These are phyloP conservation scores for Drosophila differens DNA, from an alignment of 2,888 invertebrate genomes.

Conservation along the genomic window DNA sequence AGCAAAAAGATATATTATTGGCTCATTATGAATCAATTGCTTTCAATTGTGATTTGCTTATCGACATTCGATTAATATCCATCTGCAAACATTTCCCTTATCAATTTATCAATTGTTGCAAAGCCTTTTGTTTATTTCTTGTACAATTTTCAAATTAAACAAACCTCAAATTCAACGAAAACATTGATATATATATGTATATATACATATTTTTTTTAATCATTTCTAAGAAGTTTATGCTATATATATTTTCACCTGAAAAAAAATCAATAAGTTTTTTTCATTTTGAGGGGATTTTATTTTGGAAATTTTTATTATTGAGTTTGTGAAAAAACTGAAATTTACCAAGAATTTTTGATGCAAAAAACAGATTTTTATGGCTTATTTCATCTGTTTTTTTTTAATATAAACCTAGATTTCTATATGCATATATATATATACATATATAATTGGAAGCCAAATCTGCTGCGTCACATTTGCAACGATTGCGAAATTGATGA, in stretches of 20 bases:
- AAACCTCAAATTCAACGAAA: neutral
- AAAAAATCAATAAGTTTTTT: slow-evolving; percentile 50
- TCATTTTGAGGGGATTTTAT: slow-evolving; percentile 55
- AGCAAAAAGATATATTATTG: slow-evolving; percentile 30
- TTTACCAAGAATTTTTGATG: neutral
- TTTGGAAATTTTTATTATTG: neutral
- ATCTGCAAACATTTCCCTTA: slow-evolving; percentile 9
- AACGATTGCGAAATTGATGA: slow-evolving; percentile 1
- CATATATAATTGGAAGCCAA: neutral
- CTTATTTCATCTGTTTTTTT: neutral
- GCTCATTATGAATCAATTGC: slow-evolving; percentile 47
- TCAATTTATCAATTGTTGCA: slow-evolving; percentile 9
- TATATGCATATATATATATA: neutral
- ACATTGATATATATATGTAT: neutral
- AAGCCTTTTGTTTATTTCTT: slow-evolving; percentile 12
- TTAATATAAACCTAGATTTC: neutral
- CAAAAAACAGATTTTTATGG: neutral
- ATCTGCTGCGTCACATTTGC: slow-evolving; percentile 10
- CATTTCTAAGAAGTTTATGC: slow-evolving; percentile 37
- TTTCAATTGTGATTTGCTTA: slow-evolving; percentile 31
- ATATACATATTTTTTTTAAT: neutral
- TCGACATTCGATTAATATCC: slow-evolving; percentile 9
- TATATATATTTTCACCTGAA: slow-evolving; percentile 13
- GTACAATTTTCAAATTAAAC: neutral
- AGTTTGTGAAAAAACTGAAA: neutral